Conservation (phyloP, 2,113 vertebrate genomes). For the Tachuris rubrigastra region DNA sequence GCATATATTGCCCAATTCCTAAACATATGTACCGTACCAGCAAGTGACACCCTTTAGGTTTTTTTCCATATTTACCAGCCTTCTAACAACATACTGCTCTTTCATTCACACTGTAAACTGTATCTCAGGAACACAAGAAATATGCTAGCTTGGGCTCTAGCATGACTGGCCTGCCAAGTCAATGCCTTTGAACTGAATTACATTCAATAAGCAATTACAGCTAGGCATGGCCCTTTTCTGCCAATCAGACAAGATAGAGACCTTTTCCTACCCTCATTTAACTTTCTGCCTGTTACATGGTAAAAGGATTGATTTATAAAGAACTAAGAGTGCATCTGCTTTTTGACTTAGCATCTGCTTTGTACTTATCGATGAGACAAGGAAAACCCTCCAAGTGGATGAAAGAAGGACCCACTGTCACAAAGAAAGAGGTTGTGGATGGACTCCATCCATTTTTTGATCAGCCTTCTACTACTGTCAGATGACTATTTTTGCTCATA, state of each 20-base stretch:
- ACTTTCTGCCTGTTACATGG: conserved; percentile 40
- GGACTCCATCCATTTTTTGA: conserved; percentile 44
- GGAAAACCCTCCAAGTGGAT: conserved; percentile 28
- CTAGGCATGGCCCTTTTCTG: conserved; percentile 30
- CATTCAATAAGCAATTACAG: conserved; percentile 46
- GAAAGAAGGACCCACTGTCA: conserved; percentile 29
- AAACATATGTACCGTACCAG: neutral
- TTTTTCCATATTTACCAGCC: neutral
- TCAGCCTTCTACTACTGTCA: conserved; percentile 63
- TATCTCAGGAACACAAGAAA: neutral
- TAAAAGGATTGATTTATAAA: conserved; percentile 56
- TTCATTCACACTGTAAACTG: neutral
- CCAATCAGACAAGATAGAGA: neutral
- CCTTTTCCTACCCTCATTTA: conserved; percentile 48
- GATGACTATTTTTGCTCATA: conserved; percentile 65
- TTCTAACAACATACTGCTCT: neutral
- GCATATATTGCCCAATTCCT: neutral
- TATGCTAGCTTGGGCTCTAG: neutral
- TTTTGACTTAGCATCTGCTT: conserved; percentile 40
- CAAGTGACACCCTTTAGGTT: neutral
- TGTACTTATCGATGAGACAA: conserved; percentile 43
- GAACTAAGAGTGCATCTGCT: conserved; percentile 27
- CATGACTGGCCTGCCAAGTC: neutral
- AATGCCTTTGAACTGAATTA: conserved; percentile 47
- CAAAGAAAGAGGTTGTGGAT: conserved; percentile 48